Percentiles rank a stretch among this genome's conserved stretches.
These are phyloP conservation scores for Euura lappo DNA, from an alignment of 1,140 invertebrate genomes.

Conservation along the genomic window DNA sequence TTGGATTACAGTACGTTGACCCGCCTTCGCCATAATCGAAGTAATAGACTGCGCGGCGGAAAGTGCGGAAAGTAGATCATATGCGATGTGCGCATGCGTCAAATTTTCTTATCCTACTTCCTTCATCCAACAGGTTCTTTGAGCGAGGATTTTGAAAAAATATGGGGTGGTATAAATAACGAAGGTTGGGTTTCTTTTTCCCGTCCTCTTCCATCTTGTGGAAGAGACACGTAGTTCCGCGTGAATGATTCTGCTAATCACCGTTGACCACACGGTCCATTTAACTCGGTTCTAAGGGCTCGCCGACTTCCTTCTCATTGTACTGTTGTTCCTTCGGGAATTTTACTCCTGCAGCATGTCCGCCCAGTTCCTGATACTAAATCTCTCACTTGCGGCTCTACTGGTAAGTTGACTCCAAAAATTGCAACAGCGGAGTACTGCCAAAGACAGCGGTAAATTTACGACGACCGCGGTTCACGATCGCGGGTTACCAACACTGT, in stretches of 20 bases:
- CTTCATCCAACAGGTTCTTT: no score
- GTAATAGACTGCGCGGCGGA: no score
- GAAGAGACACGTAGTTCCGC: neutral
- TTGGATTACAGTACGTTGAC: no score
- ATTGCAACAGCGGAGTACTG: neutral
- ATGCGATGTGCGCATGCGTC: no score
- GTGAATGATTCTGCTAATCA: constrained; percentile 5
- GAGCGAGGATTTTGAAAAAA: neutral
- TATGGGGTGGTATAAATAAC: no score
- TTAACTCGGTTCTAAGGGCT: constrained; percentile 1
- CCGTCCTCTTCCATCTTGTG: no score
- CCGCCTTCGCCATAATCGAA: no score
- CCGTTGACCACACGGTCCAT: neutral
- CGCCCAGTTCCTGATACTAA: neutral
- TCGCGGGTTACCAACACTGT: no score
- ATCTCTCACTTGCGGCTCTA: neutral
- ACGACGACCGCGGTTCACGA: neutral
- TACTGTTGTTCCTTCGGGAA: neutral
- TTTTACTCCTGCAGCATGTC: neutral
- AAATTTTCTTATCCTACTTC: no score
- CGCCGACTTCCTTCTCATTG: neutral
- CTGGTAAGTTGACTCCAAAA: no score
- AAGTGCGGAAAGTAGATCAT: no score
- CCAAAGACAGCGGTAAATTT: neutral
- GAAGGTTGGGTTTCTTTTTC: no score